These are phyloP conservation scores for Cinclus cinclus DNA, from an alignment of 2,113 vertebrate genomes.

Conservation along the genomic window DNA sequence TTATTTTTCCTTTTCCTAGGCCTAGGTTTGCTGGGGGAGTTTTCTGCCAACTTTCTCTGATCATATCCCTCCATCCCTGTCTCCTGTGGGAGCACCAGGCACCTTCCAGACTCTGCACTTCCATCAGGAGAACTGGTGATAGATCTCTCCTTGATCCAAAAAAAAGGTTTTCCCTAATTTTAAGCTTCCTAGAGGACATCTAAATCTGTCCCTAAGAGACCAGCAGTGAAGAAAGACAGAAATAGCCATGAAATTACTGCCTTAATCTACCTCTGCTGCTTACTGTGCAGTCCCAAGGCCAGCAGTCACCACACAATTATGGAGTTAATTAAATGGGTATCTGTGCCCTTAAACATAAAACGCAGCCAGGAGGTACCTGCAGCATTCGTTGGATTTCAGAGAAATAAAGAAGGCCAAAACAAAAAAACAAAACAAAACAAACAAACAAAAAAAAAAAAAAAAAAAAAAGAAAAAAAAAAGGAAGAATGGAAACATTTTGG, in stretches of 20 bases:
- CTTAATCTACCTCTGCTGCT: not conserved
- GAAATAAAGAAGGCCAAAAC: not conserved
- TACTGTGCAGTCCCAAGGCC: not conserved
- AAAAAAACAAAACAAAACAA: not conserved
- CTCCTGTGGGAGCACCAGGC: not conserved
- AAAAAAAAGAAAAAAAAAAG: not conserved
- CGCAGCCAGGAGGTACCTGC: not conserved
- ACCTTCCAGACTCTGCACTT: not conserved
- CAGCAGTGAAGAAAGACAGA: not conserved
- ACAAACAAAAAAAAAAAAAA: not conserved
- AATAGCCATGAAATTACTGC: not conserved
- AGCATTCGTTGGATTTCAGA: not conserved
- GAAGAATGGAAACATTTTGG: not conserved
- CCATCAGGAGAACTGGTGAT: not conserved
- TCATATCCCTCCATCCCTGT: not conserved
- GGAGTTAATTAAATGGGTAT: conserved; percentile 25
- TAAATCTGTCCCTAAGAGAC: not conserved
- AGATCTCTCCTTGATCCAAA: not conserved
- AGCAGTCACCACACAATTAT: not conserved
- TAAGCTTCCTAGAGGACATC: not conserved
- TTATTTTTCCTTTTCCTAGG: not conserved
- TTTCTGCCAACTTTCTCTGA: not conserved
- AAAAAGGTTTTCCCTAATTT: not conserved
- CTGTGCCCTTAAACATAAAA: conserved; percentile 9
- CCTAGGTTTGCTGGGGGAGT: not conserved